These are phyloP conservation scores for Nineta flava DNA, from an alignment of 2,888 invertebrate species.

Conservation along the genomic window DNA sequence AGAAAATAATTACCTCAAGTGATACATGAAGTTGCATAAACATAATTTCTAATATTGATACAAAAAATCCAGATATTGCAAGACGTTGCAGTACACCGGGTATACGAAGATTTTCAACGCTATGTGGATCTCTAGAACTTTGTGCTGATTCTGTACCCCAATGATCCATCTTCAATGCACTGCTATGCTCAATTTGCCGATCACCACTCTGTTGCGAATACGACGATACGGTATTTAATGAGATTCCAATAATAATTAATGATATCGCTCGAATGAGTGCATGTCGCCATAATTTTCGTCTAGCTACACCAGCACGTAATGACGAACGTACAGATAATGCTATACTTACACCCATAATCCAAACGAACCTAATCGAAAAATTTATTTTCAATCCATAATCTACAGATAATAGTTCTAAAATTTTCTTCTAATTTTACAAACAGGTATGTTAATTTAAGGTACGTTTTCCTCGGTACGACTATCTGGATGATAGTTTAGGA, in stretches of 20 bases:
- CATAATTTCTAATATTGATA: constrained; percentile 46
- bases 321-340: constrained; percentile 55
- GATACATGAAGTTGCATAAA: constrained; percentile 25
- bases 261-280: constrained; percentile 39
- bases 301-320: constrained; percentile 44
- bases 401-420: no score
- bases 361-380: constrained; percentile 49
- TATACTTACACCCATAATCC: constrained; percentile 74
- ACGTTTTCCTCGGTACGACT: no score
- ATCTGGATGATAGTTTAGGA: no score
- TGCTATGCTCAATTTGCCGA: neutral
- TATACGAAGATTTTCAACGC: constrained; percentile 43
- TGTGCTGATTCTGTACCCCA: constrained; percentile 5
- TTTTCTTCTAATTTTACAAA: neutral
- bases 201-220: neutral
- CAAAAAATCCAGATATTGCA: constrained; percentile 59
- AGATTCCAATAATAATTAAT: constrained; percentile 47
- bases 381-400: no score
- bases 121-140: constrained; percentile 28
- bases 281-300: constrained; percentile 31
- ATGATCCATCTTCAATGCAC: neutral
- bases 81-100: constrained; percentile 77
- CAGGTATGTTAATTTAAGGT: neutral
- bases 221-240: constrained; percentile 32
- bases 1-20: constrained; percentile 23